Conservation (phyloP, 2,888 invertebrate genomes). For the Agapetus fuscipes region DNA sequence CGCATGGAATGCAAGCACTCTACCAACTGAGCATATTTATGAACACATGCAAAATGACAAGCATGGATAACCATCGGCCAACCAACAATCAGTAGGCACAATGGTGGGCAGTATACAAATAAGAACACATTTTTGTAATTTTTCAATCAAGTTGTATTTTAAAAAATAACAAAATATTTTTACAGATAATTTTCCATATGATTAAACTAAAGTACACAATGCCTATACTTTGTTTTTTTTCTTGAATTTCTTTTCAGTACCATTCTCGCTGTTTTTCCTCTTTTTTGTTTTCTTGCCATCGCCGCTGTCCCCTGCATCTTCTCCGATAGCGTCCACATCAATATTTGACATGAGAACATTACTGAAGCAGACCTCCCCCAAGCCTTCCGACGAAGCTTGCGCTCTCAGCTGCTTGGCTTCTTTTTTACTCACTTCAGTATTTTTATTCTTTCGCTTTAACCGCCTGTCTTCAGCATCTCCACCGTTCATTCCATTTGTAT, state of each 20-base stretch:
- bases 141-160: no score
- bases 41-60: no score
- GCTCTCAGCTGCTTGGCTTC: slow-evolving; percentile 35
- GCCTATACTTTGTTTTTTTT: slow-evolving; percentile 12
- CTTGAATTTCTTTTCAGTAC: slow-evolving; percentile 12
- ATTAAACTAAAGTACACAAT: no score
- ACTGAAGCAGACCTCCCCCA: slow-evolving; percentile 30
- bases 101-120: no score
- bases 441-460: slow-evolving; percentile 29
- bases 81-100: no score
- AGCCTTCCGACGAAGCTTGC: slow-evolving; percentile 37
- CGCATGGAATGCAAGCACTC: no score
- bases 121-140: no score
- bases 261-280: slow-evolving; percentile 26
- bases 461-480: slow-evolving; percentile 7
- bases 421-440: slow-evolving; percentile 35
- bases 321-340: slow-evolving; percentile 21
- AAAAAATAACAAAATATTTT: no score
- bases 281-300: slow-evolving; percentile 24
- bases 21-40: no score
- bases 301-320: slow-evolving; percentile 20
- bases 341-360: slow-evolving; percentile 19
- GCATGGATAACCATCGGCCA: no score
- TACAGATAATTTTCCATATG: no score
- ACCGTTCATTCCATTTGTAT: background rate